A percentile compares a stretch with the other conserved stretches of the same genome.
phyloP scores from a whole-genome alignment of 2,113 vertebrate genomes.

The Falcunculus frontatus region DNA sequence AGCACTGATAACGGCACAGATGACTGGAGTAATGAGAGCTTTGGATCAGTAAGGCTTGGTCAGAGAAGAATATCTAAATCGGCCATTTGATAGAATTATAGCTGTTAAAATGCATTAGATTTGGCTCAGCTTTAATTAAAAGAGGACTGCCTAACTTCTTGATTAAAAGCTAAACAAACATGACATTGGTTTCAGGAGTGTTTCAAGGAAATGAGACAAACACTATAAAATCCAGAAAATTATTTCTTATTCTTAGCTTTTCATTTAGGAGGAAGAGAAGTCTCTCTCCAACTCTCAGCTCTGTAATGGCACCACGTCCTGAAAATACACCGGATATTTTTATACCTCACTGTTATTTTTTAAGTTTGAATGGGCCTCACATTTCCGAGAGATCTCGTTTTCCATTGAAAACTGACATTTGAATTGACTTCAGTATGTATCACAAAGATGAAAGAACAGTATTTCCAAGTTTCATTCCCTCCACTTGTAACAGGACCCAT shows the following conservation, averaged over 20 bases:
- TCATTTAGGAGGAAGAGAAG: not conserved
- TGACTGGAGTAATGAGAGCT: not conserved
- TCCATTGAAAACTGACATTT: conserved; percentile 8
- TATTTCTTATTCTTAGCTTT: not conserved
- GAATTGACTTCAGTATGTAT: conserved; percentile 26
- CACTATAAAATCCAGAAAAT: not conserved
- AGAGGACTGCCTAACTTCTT: not conserved
- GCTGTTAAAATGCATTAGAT: not conserved
- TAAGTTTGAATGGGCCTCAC: not conserved
- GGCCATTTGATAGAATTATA: not conserved
- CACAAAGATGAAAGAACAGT: conserved; percentile 42
- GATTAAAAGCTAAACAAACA: not conserved
- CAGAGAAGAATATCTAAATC: not conserved
- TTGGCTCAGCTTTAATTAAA: not conserved
- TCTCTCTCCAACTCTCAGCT: not conserved
- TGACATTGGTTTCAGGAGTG: not conserved
- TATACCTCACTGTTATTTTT: not conserved
- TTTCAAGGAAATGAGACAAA: not conserved
- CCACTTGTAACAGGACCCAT: not conserved
- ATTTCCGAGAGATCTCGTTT: not conserved
- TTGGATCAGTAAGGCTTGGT: not conserved
- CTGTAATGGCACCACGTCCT: not conserved
- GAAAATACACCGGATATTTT: not conserved
- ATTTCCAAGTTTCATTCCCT: conserved; percentile 11
- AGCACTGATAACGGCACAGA: not conserved